A percentile compares a stretch with the other conserved stretches of the same genome.
phyloP scores from a whole-genome alignment of 2,113 vertebrate species.

The Phaethon lepturus region DNA sequence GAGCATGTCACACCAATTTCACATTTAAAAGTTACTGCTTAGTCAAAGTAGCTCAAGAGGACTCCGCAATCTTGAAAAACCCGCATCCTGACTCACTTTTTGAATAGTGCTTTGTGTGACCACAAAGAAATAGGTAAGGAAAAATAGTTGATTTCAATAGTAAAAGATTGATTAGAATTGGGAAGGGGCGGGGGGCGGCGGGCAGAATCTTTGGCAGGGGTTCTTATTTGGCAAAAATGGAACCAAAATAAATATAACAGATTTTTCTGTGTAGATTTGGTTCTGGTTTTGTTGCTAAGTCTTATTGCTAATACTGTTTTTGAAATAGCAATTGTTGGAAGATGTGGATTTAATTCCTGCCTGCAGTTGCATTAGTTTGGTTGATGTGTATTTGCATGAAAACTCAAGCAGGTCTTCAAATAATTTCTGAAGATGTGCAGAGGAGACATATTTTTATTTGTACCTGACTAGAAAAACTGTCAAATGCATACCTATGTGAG shows the following conservation, averaged over 20 bases:
- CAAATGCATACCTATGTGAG: background rate
- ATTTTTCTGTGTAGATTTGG: background rate
- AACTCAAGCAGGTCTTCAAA: background rate
- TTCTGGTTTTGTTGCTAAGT: background rate
- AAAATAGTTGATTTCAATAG: background rate
- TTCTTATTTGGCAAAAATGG: background rate
- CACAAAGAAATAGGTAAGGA: background rate
- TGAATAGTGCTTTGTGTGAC: background rate
- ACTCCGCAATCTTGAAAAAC: background rate
- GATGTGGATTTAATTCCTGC: background rate
- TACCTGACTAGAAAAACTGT: background rate
- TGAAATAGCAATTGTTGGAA: background rate
- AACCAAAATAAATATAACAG: background rate
- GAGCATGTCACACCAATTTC: background rate
- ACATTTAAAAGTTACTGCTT: background rate
- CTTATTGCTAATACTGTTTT: background rate
- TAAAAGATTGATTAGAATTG: background rate
- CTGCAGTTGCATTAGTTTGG: background rate
- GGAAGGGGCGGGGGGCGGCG: background rate
- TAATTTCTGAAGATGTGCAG: background rate
- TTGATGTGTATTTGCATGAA: background rate
- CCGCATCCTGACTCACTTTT: background rate
- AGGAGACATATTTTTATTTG: background rate
- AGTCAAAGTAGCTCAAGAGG: background rate
- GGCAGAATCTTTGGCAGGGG: accelerated